A percentile compares a stretch with the other conserved stretches of the same genome.
phyloP scores from a whole-genome alignment of 2,888 invertebrate genomes.

The Terebella lapidaria region DNA sequence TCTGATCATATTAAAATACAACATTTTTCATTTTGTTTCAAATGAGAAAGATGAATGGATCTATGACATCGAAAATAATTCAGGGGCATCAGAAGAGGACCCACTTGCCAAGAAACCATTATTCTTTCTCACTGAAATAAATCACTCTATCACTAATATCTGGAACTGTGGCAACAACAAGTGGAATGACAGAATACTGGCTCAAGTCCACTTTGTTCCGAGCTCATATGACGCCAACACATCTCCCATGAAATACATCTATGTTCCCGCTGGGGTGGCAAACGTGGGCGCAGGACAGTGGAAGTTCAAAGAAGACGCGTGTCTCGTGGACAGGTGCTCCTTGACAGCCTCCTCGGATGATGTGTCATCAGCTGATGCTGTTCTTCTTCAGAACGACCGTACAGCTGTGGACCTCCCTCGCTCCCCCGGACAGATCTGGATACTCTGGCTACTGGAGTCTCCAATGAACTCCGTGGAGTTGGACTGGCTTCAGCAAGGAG shows the following conservation, averaged over 20 bases:
- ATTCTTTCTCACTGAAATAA: too few relatives aligned
- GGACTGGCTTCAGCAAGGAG: constrained; percentile 1
- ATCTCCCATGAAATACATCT: neutral
- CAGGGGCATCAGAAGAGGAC: too few relatives aligned
- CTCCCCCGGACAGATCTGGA: constrained; percentile 60
- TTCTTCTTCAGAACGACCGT: neutral
- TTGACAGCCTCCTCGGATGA: neutral
- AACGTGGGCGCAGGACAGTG: neutral
- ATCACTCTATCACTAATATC: too few relatives aligned
- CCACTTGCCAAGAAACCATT: too few relatives aligned
- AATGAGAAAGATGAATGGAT: too few relatives aligned
- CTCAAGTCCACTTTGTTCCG: neutral
- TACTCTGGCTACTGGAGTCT: constrained; percentile 89
- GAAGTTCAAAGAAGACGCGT: neutral
- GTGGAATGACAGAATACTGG: neutral
- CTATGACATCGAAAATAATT: too few relatives aligned
- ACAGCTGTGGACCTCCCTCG: neutral
- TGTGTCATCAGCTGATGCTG: neutral
- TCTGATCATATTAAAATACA: too few relatives aligned
- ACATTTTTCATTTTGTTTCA: too few relatives aligned
- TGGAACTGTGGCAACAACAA: neutral
- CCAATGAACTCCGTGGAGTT: constrained; percentile 79
- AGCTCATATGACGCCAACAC: neutral
- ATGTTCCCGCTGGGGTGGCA: neutral
- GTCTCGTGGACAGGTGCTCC: neutral